These are phyloP conservation scores for Vidua chalybeata DNA, from an alignment of 2,113 vertebrate species.

Conservation along the genomic window DNA sequence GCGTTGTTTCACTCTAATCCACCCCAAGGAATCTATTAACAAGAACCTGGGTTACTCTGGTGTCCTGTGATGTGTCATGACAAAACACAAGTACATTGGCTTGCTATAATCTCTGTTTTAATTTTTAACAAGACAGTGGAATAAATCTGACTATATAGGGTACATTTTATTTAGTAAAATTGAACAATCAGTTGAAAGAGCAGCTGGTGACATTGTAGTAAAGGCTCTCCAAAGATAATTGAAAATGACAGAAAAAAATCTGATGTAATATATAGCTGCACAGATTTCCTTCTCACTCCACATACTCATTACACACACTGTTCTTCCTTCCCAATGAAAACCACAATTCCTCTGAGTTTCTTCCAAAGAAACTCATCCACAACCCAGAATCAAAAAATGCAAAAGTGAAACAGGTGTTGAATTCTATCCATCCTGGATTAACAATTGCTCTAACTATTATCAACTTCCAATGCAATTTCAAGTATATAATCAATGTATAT, in stretches of 20 bases:
- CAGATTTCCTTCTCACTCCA: conserved; percentile 59
- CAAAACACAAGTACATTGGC: background rate
- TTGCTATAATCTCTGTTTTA: background rate
- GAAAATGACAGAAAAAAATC: conserved; percentile 38
- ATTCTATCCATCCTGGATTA: conserved; percentile 3
- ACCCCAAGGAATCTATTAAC: background rate
- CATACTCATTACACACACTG: conserved; percentile 57
- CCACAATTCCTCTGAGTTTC: conserved; percentile 18
- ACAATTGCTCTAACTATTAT: background rate
- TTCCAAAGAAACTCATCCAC: conserved; percentile 17
- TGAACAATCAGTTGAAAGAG: conserved; percentile 40
- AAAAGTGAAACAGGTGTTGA: background rate
- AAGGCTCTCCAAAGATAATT: conserved; percentile 53
- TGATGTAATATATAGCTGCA: conserved; percentile 37
- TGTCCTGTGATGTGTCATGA: background rate
- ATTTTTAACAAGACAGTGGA: conserved; percentile 23
- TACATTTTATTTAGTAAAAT: conserved; percentile 42
- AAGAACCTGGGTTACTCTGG: background rate
- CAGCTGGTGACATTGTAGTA: conserved; percentile 65
- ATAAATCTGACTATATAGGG: background rate
- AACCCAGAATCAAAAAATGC: background rate
- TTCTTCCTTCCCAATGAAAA: conserved; percentile 52
- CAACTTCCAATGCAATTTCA: background rate
- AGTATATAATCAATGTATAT: background rate
- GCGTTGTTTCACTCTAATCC: background rate